Conservation (phyloP, 2,888 invertebrate species). For the Micoletzkya japonica region DNA sequence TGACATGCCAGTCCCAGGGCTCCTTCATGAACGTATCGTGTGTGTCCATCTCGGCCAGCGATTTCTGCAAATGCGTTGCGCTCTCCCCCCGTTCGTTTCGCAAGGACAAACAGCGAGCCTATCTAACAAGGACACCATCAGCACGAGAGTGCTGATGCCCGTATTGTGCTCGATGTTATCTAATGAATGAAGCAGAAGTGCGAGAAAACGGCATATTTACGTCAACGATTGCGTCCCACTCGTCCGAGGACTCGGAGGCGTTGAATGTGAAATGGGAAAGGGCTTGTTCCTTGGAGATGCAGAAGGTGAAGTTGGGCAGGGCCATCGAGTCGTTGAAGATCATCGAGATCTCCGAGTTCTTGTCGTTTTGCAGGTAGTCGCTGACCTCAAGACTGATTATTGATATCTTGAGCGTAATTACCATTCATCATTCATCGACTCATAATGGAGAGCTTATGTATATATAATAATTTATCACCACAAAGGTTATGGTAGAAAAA, state of each 20-base stretch:
- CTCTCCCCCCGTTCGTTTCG: neutral
- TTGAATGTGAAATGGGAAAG: conserved; percentile 61
- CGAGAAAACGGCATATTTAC: conserved; percentile 35
- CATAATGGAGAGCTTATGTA: too few relatives aligned
- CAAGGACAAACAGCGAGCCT: neutral
- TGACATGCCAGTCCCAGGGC: conserved; percentile 59
- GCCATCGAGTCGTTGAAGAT: conserved; percentile 62
- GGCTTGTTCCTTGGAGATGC: conserved; percentile 58
- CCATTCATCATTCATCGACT: too few relatives aligned
- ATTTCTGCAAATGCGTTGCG: conserved; percentile 37
- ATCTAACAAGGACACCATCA: too few relatives aligned
- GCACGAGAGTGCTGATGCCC: neutral
- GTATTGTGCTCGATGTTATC: neutral
- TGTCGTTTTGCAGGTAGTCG: conserved; percentile 56
- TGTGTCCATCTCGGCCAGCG: conserved; percentile 52
- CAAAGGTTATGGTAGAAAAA: too few relatives aligned
- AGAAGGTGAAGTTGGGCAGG: conserved; percentile 62
- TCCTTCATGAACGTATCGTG: conserved; percentile 50
- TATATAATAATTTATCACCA: too few relatives aligned
- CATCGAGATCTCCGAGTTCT: conserved; percentile 61
- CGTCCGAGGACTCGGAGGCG: conserved; percentile 44
- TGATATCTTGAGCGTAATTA: too few relatives aligned
- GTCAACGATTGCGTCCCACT: conserved; percentile 55
- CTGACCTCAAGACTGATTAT: conserved; percentile 48
- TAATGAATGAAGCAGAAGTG: neutral